Conservation (phyloP, 2,113 vertebrate species). For the Nyctereutes procyonoides region DNA sequence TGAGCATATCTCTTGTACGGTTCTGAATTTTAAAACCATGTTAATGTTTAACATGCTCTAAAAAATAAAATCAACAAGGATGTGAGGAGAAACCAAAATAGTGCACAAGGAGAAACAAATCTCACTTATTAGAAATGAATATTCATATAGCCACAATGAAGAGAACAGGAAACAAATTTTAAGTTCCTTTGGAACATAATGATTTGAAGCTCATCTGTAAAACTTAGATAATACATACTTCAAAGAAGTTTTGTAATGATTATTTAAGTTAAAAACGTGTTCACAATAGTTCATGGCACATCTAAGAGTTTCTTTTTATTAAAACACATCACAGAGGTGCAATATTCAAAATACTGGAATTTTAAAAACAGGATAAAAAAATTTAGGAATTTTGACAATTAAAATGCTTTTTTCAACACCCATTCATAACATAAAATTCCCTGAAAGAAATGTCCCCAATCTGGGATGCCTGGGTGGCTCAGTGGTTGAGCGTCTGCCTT, state of each 20-base stretch:
- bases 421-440: not conserved
- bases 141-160: not conserved
- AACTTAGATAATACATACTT: not conserved
- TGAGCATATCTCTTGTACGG: not conserved
- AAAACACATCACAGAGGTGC: not conserved
- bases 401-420: not conserved
- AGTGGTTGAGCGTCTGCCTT: too few species aligned
- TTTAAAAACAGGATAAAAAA: not conserved
- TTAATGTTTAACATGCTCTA: not conserved
- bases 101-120: conserved; percentile 23
- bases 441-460: not conserved
- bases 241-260: not conserved
- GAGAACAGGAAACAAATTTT: not conserved
- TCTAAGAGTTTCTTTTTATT: not conserved
- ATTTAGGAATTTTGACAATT: not conserved
- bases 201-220: not conserved
- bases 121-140: not conserved
- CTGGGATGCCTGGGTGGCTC: too few species aligned
- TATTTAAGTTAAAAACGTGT: not conserved
- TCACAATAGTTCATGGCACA: not conserved
- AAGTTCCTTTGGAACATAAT: conserved; percentile 20
- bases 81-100: not conserved
- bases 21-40: not conserved
- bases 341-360: not conserved
- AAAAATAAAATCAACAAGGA: not conserved